Evolutionary conservation across 2,113 vertebrate genomes (phyloP).

Genomic region (Nesogale talazaci): DNA sequence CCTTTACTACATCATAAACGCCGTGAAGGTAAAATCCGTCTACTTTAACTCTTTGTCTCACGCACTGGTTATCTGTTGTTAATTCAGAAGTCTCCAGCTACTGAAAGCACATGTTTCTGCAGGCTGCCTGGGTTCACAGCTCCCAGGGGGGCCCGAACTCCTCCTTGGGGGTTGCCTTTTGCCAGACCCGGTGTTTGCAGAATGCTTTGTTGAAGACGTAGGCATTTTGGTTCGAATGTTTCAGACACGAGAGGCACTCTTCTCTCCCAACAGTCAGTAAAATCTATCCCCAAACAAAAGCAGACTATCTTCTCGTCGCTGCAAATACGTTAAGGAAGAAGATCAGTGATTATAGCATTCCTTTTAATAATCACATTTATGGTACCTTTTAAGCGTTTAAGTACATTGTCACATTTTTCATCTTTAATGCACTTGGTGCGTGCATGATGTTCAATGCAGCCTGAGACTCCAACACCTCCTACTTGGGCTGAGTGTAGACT

Average conservation of each 20-base stretch:
- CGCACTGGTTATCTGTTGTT: conserved; percentile 70
- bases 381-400: too few relatives aligned
- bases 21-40: conserved; percentile 66
- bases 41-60: conserved; percentile 63
- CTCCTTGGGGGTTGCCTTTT: neutral
- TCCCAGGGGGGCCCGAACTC: conserved; percentile 64
- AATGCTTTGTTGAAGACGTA: conserved; percentile 50
- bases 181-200: conserved; percentile 55
- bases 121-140: conserved; percentile 68
- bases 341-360: conserved; percentile 24
- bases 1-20: conserved; percentile 76
- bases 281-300: conserved; percentile 30
- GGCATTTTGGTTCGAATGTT: conserved; percentile 62
- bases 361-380: neutral
- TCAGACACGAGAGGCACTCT: neutral
- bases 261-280: conserved; percentile 55
- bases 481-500: neutral
- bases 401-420: too few relatives aligned
- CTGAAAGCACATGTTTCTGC: conserved; percentile 71
- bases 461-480: neutral
- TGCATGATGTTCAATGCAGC: conserved; percentile 24
- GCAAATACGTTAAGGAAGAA: conserved; percentile 1
- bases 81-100: conserved; percentile 65
- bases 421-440: neutral
- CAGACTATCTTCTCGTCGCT: conserved; percentile 13